phyloP scores from a whole-genome alignment of 1,140 invertebrate species.

The Eubasilissa regina region DNA sequence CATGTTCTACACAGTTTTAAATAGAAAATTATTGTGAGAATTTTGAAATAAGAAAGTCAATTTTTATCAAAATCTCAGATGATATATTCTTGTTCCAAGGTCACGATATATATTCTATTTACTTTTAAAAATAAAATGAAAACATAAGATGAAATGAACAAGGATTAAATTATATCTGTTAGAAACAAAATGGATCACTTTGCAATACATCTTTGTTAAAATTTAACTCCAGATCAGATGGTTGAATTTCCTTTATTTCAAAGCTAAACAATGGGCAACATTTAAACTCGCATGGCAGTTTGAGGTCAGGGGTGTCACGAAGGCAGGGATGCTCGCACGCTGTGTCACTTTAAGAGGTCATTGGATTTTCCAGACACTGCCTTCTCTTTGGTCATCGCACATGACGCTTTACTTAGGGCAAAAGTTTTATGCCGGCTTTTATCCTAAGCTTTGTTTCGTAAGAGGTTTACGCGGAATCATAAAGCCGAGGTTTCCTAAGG shows the following conservation, averaged over 20 bases:
- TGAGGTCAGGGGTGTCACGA: neutral
- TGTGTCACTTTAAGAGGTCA: slow-evolving; percentile 19
- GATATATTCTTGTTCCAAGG: too few species aligned
- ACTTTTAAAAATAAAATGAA: too few species aligned
- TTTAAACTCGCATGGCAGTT: slow-evolving; percentile 2
- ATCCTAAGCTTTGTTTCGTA: slow-evolving; percentile 1
- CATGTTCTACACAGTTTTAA: too few species aligned
- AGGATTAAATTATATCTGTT: too few species aligned
- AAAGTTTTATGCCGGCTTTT: neutral
- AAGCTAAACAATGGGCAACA: slow-evolving; percentile 2
- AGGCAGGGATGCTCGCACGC: neutral
- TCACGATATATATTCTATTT: too few species aligned
- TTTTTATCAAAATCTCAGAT: too few species aligned
- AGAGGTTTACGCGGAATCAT: neutral
- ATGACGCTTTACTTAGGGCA: slow-evolving; percentile 19
- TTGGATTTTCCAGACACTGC: neutral
- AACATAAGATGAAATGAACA: too few species aligned
- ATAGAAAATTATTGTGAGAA: too few species aligned
- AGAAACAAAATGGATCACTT: too few species aligned
- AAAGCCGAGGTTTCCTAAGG: slow-evolving; percentile 6
- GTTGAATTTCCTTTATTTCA: neutral
- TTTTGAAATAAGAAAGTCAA: too few species aligned
- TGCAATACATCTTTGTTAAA: too few species aligned
- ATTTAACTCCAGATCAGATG: neutral
- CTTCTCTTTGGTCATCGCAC: slow-evolving; percentile 1